Base-by-base conservation (phyloP, 2,797 vertebrate genomes). In the Pteronotus mesoamericanus region DNA sequence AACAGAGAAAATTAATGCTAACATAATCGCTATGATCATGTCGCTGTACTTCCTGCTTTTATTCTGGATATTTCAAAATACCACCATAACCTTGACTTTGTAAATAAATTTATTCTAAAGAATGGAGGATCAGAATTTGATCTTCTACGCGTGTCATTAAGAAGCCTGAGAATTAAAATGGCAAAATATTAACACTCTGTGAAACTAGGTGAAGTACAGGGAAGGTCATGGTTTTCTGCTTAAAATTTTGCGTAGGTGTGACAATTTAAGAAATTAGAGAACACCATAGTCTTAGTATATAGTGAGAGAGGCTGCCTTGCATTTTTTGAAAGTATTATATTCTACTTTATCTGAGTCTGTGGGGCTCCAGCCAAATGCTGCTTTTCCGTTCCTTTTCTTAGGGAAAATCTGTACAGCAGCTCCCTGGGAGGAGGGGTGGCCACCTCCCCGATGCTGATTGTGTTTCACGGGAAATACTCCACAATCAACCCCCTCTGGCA, bases 401-500 rank as follows among this genome's bases (percentile, higher is more conserved):
- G 99, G 93, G 99, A 99, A 95, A 99, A 99, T 78, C 98, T 99
- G n/a, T 99, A 99, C 51, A 99, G 98, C 97, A 99, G 98, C 93
- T 98, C 98, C 34, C 97, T 99, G 82, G 99, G 98, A 18, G 99
- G 98, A 72, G 99, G 98, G 0, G 99, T 99, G 91, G 98, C 98
- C 77, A 99, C 99, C 15, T 98, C 99, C 12, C 99, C 99, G 0
- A 99, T 99, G 99, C 98, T 99, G 91, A 98, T 99, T 77, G 99
- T 99, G 29, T 99, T 99, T 94, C 98, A 99, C 0, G 98, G 98
- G 32, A 99, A 98, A 86, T 95, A 99, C 93, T 98, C 99, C 4
- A 48, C 97, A 22, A 98, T 99, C 96, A 98, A 98, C 97, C 98
- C 99, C 0, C 96, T 98, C 91, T 99, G 99, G 99, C 98, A 99